phyloP scores from a whole-genome alignment of 2,113 vertebrate species.

The Corythornis madagascariensis region DNA sequence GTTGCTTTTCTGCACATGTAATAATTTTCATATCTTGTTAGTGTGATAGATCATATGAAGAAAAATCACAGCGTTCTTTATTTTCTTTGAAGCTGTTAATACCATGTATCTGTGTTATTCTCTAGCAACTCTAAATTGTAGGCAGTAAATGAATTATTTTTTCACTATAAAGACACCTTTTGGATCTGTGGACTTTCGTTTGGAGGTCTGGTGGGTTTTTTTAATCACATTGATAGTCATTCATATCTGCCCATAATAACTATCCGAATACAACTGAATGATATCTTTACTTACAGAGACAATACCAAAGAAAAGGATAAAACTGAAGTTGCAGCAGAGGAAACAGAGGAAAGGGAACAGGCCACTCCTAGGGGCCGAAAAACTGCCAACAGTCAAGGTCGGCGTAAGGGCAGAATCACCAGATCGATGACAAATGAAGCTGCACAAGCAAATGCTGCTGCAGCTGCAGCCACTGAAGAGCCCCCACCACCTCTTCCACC shows the following conservation, averaged over 20 bases:
- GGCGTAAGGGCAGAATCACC: slow-evolving; percentile 94
- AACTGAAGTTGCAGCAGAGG: slow-evolving; percentile 86
- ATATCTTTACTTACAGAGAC: slow-evolving; percentile 78
- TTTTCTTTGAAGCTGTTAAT: background rate
- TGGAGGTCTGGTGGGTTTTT: background rate
- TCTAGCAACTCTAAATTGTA: background rate
- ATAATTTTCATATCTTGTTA: background rate
- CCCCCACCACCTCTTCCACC: slow-evolving; percentile 79
- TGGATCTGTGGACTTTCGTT: background rate
- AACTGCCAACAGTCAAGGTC: slow-evolving; percentile 97
- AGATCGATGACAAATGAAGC: slow-evolving; percentile 98
- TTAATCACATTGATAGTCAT: background rate
- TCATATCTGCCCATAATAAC: background rate
- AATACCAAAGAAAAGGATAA: slow-evolving; percentile 97
- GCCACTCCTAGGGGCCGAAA: slow-evolving; percentile 90
- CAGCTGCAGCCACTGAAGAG: slow-evolving; percentile 83
- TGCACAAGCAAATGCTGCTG: slow-evolving; percentile 85
- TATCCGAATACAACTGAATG: background rate
- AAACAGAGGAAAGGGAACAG: slow-evolving; percentile 94
- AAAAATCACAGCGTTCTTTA: rapidly evolving
- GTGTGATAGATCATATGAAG: background rate
- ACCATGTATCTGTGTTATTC: background rate
- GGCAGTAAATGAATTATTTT: background rate
- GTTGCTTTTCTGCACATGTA: background rate
- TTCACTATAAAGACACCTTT: background rate